phyloP scores from a whole-genome alignment of 2,888 invertebrate genomes.

The Neoascia interrupta region DNA sequence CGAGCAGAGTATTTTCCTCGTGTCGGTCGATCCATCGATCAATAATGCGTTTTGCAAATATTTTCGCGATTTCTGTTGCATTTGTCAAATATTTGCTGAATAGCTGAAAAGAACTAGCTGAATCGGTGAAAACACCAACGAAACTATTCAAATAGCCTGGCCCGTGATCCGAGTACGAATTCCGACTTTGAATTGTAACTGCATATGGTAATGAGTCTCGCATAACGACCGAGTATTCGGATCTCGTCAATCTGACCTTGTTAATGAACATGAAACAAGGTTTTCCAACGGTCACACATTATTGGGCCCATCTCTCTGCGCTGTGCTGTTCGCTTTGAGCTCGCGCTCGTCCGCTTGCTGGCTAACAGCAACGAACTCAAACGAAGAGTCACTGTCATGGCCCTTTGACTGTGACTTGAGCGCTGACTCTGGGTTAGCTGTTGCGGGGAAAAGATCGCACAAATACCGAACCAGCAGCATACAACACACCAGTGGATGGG shows the following conservation, averaged over 20 bases:
- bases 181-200: slow-evolving; percentile 6
- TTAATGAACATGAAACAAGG: slow-evolving; percentile 66
- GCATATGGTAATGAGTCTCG: slow-evolving; percentile 4
- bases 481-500: slow-evolving; percentile 13
- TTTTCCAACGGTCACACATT: slow-evolving; percentile 61
- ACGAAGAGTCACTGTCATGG: slow-evolving; percentile 67
- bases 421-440: not conserved
- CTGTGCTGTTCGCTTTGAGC: slow-evolving; percentile 4
- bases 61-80: slow-evolving; percentile 52
- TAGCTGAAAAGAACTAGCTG: slow-evolving; percentile 20
- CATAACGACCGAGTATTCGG: slow-evolving; percentile 18
- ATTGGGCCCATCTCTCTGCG: slow-evolving; percentile 17
- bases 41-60: slow-evolving; percentile 38
- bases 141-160: not conserved
- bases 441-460: not conserved
- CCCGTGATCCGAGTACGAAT: slow-evolving; percentile 15
- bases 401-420: slow-evolving; percentile 40
- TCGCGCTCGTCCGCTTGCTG: slow-evolving; percentile 1
- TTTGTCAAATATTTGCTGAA: slow-evolving; percentile 58
- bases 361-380: slow-evolving; percentile 55
- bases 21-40: not conserved
- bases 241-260: slow-evolving; percentile 62
- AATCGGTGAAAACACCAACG: slow-evolving; percentile 39
- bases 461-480: slow-evolving; percentile 3
- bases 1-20: not conserved